phyloP scores from a whole-genome alignment of 2,797 vertebrate genomes.

The Caiman crocodilus region DNA sequence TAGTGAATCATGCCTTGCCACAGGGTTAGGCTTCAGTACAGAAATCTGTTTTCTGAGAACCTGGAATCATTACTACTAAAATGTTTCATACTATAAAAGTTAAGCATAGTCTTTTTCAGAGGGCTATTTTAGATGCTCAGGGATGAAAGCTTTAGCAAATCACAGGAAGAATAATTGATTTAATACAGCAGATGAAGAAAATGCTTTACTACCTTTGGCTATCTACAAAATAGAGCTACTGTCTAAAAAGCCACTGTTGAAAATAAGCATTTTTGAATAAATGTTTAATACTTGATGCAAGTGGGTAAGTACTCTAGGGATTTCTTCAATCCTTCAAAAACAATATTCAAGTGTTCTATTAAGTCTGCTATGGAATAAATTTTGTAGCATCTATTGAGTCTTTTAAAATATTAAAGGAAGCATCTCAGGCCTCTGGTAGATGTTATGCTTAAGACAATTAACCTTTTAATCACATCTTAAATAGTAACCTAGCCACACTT shows the following conservation, averaged over 20 bases:
- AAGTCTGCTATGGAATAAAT: neutral
- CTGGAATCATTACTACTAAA: neutral
- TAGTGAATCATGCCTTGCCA: neutral
- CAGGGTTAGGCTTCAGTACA: neutral
- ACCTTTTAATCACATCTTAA: too few relatives aligned
- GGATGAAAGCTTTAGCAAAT: too few relatives aligned
- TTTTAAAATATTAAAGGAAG: too few relatives aligned
- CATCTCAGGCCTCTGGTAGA: too few relatives aligned
- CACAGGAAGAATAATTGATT: neutral
- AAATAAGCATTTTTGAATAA: neutral
- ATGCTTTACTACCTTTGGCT: neutral
- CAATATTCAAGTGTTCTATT: neutral
- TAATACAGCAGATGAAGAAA: neutral
- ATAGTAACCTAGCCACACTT: too few relatives aligned
- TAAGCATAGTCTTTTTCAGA: neutral
- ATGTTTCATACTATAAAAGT: neutral
- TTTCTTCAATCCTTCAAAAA: slow-evolving; percentile 2
- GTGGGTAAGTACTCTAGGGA: neutral
- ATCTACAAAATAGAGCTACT: neutral
- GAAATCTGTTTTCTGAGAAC: neutral
- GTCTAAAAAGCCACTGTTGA: neutral
- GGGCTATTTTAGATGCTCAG: too few relatives aligned
- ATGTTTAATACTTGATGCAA: neutral
- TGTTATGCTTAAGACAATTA: too few relatives aligned
- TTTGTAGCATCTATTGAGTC: neutral